Conservation (phyloP, 30 jellyfish, hydroid and myxozoan species). For the Cassiopea xamachana region DNA sequence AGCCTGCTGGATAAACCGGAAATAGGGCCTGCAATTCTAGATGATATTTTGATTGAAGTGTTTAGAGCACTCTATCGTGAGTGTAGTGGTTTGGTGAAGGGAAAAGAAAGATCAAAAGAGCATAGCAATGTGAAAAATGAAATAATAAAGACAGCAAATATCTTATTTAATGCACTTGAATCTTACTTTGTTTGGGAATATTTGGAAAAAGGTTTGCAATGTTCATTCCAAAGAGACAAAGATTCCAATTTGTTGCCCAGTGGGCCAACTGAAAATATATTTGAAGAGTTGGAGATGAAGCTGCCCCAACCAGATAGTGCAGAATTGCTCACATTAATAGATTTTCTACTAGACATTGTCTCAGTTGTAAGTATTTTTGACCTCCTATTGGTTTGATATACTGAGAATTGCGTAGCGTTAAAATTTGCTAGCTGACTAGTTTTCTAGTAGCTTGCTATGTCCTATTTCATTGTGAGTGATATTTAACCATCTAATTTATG, state of each 20-base stretch:
- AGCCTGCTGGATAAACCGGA: conserved; percentile 95
- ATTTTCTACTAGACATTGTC: conserved; percentile 87
- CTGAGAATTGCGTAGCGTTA: no score
- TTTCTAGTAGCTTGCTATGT: no score
- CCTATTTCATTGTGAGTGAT: no score
- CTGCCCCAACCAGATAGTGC: conserved; percentile 63
- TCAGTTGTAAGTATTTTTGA: conserved; percentile 75
- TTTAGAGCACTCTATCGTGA: conserved; percentile 77
- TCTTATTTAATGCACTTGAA: conserved; percentile 87
- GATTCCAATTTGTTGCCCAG: not conserved
- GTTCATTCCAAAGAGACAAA: conserved; percentile 8
- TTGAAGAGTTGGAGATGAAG: conserved; percentile 14
- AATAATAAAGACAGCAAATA: conserved; percentile 83
- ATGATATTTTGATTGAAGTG: conserved; percentile 87
- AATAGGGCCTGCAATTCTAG: conserved; percentile 87
- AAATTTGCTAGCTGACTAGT: no score
- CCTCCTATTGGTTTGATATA: not conserved
- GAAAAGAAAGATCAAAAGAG: conserved; percentile 31
- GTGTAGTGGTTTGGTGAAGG: conserved; percentile 46
- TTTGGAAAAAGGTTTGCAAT: conserved; percentile 66
- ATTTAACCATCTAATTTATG: no score
- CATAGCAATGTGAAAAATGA: conserved; percentile 51
- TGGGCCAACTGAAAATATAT: not conserved
- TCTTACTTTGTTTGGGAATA: conserved; percentile 94
- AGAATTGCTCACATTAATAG: conserved; percentile 68